Conservation (phyloP, 2,888 invertebrate genomes). For the Resseliella maxima region DNA sequence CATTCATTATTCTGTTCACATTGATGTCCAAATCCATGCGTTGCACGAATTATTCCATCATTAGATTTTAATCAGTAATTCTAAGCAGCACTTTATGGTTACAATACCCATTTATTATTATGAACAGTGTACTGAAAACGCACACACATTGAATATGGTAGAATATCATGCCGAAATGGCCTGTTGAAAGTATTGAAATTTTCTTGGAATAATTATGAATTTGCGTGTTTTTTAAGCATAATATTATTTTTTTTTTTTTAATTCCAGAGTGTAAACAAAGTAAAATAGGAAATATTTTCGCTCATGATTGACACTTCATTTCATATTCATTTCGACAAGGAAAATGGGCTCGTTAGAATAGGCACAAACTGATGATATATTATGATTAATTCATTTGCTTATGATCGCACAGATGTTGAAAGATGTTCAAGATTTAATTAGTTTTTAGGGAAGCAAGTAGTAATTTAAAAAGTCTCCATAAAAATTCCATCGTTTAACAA, state of each 20-base stretch:
- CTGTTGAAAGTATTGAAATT: background rate
- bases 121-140: background rate
- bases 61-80: slow-evolving; percentile 44
- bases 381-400: background rate
- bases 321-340: background rate
- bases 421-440: slow-evolving; percentile 20
- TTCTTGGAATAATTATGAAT: background rate
- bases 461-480: background rate
- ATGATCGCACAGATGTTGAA: background rate
- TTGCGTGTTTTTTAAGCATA: slow-evolving; percentile 30
- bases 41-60: background rate
- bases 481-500: background rate
- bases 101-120: background rate
- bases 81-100: background rate
- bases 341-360: background rate
- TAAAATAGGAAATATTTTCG: background rate
- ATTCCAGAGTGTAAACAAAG: background rate
- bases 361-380: background rate
- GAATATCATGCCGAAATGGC: background rate
- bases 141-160: background rate
- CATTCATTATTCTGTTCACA: slow-evolving; percentile 44
- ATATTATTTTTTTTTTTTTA: background rate
- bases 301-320: slow-evolving; percentile 24
- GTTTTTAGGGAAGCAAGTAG: background rate
- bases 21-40: background rate